Percentiles rank a stretch among this genome's conserved stretches.
These are phyloP conservation scores for Zophobas morio DNA, from an alignment of 1,140 invertebrate species.

Conservation along the genomic window DNA sequence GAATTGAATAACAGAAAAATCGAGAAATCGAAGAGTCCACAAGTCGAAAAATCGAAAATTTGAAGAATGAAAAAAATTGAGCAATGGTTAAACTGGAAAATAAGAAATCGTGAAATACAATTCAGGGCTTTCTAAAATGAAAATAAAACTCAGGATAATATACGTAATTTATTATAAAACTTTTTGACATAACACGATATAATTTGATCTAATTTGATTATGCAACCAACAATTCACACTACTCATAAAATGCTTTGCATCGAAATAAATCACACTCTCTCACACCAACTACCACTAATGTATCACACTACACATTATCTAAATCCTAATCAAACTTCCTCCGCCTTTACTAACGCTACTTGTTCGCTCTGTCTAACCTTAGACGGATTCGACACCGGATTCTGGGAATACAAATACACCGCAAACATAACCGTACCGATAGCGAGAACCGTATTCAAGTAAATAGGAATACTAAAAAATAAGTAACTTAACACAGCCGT, in stretches of 20 bases:
- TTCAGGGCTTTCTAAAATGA: too few relatives aligned
- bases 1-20: too few relatives aligned
- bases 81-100: too few relatives aligned
- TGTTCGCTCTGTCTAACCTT: conserved; percentile 43
- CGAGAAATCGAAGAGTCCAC: too few relatives aligned
- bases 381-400: conserved; percentile 77
- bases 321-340: conserved; percentile 17
- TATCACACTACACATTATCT: background rate
- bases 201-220: background rate
- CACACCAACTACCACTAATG: background rate
- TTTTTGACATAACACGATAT: background rate
- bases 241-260: background rate
- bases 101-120: too few relatives aligned
- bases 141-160: too few relatives aligned
- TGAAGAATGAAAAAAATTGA: too few relatives aligned
- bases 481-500: conserved; percentile 92
- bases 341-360: conserved; percentile 12
- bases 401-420: conserved; percentile 90
- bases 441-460: conserved; percentile 85
- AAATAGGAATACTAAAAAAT: conserved; percentile 90
- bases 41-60: too few relatives aligned
- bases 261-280: background rate
- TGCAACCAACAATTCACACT: conserved; percentile 14
- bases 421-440: conserved; percentile 89
- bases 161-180: too few relatives aligned